Percentiles rank a stretch among this genome's conserved stretches.
Conservation (phyloP, 1,140 invertebrate species). For the Zaprionus capensis region DNA sequence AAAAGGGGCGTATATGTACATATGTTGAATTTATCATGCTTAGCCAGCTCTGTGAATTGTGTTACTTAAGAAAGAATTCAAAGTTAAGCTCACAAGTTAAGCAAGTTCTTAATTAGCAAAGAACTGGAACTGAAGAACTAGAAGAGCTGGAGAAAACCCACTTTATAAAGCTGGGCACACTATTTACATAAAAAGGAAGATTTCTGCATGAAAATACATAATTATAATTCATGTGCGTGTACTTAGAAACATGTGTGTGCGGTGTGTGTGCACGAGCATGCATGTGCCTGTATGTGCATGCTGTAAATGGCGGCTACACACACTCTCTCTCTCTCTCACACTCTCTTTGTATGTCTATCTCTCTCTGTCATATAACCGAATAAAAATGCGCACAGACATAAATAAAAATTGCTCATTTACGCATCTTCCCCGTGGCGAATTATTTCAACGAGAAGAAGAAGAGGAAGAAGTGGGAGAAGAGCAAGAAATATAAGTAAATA, state of each 20-base stretch:
- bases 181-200: not conserved
- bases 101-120: not conserved
- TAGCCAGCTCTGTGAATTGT: not conserved
- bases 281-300: constrained; percentile 1
- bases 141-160: not conserved
- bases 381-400: constrained; percentile 52
- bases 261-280: not conserved
- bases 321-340: not conserved
- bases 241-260: not conserved
- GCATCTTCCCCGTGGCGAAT: constrained; percentile 76
- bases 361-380: constrained; percentile 26
- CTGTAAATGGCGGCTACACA: constrained; percentile 27
- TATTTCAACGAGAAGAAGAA: constrained; percentile 59
- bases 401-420: constrained; percentile 80
- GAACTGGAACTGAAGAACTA: not conserved
- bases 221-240: not conserved
- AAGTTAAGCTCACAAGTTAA: not conserved
- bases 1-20: not conserved
- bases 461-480: constrained; percentile 5
- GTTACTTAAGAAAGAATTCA: not conserved
- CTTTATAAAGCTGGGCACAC: not conserved
- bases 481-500: constrained; percentile 33
- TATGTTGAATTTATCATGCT: not conserved
- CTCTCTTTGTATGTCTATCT: not conserved
- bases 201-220: not conserved